Conservation (phyloP, 1,140 invertebrate species). For the Magallana gigas region DNA sequence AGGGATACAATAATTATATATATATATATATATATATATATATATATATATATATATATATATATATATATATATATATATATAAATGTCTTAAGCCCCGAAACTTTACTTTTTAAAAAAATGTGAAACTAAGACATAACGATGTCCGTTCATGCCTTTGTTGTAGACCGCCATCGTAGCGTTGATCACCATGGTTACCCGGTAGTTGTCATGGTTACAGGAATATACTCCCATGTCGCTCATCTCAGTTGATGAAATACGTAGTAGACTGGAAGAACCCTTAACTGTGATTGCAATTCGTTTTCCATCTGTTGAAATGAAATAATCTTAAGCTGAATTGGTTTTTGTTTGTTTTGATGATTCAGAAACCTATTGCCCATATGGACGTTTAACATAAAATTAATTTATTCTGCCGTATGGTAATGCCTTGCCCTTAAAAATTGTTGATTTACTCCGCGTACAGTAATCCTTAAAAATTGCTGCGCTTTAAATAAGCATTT, state of each 20-base stretch:
- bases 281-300: not conserved
- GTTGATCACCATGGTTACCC: not conserved
- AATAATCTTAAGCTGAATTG: no score
- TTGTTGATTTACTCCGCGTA: no score
- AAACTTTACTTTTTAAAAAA: not conserved
- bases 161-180: not conserved
- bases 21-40: not conserved
- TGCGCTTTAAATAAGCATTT: no score
- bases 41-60: not conserved
- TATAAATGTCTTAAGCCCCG: not conserved
- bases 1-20: not conserved
- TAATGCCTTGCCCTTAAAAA: no score
- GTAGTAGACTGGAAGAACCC: not conserved
- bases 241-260: not conserved
- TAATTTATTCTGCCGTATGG: no score
- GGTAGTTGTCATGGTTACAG: slow-evolving; percentile 1
- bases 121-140: not conserved
- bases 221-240: not conserved
- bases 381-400: no score
- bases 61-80: not conserved
- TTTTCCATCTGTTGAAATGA: not conserved
- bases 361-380: no score
- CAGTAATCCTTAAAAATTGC: no score
- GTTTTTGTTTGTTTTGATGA: no score
- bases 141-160: not conserved